Conservation (phyloP, 2,797 vertebrate genomes). For the Danio kyathit region DNA sequence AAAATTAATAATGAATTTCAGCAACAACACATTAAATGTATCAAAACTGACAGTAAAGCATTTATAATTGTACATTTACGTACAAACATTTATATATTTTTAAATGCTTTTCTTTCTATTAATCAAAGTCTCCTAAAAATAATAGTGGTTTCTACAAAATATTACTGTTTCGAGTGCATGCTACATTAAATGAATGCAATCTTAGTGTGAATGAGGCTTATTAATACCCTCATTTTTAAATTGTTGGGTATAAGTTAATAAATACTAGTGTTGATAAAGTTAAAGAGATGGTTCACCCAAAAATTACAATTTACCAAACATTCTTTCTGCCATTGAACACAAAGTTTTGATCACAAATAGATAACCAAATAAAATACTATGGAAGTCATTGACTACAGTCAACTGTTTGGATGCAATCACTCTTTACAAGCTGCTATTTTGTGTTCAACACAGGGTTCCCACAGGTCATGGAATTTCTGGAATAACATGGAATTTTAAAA, state of each 20-base stretch:
- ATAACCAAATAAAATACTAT: too few relatives aligned
- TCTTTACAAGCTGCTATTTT: too few relatives aligned
- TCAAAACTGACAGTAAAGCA: not conserved
- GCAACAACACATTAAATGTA: not conserved
- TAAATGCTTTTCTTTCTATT: too few relatives aligned
- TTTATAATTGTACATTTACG: not conserved
- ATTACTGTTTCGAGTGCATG: not conserved
- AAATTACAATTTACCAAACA: too few relatives aligned
- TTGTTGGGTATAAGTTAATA: not conserved
- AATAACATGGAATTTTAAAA: too few relatives aligned
- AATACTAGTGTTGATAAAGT: not conserved
- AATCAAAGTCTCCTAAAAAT: too few relatives aligned
- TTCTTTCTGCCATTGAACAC: too few relatives aligned
- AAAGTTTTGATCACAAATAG: too few relatives aligned
- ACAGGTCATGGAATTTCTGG: too few relatives aligned
- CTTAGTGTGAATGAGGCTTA: not conserved
- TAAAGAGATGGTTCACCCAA: not conserved
- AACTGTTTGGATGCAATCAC: too few relatives aligned
- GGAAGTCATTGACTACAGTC: too few relatives aligned
- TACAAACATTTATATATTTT: not conserved
- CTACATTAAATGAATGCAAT: not conserved
- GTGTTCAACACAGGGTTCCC: too few relatives aligned
- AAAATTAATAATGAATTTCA: not conserved
- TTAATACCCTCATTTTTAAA: not conserved
- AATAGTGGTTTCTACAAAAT: not conserved